These are phyloP conservation scores for Mugil cephalus DNA, from an alignment of 2,113 vertebrate genomes.

Conservation along the genomic window DNA sequence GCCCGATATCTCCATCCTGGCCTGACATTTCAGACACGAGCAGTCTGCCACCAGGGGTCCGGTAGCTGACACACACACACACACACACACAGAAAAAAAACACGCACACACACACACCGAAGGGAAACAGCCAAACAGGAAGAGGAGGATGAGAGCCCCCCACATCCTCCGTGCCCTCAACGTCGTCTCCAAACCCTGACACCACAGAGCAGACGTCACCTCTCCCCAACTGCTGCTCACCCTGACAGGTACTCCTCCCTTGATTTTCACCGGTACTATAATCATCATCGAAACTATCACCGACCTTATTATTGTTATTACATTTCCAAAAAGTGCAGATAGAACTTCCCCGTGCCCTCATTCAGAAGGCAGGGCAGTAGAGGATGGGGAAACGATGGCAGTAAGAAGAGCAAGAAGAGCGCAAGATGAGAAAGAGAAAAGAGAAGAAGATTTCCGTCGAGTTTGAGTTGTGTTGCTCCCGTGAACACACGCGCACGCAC, in stretches of 20 bases:
- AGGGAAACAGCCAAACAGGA: conserved; percentile 28
- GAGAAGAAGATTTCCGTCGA: conserved; percentile 75
- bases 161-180: conserved; percentile 76
- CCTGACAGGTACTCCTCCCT: conserved; percentile 74
- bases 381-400: conserved; percentile 78
- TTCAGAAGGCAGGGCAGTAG: conserved; percentile 72
- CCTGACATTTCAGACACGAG: conserved; percentile 58
- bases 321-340: conserved; percentile 84
- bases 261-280: conserved; percentile 66
- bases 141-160: conserved; percentile 79
- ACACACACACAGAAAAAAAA: not conserved
- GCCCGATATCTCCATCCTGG: conserved; percentile 43
- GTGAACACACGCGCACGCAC: conserved; percentile 54
- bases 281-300: conserved; percentile 67
- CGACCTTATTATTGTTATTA: conserved; percentile 75
- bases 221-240: conserved; percentile 64
- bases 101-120: not conserved
- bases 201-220: conserved; percentile 64
- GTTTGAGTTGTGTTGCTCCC: conserved; percentile 62
- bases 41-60: conserved; percentile 53
- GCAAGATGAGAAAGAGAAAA: conserved; percentile 80
- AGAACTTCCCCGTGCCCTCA: conserved; percentile 69
- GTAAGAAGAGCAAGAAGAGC: conserved; percentile 77
- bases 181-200: conserved; percentile 63
- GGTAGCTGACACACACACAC: conserved; percentile 23